phyloP scores from a whole-genome alignment of 2,113 vertebrate genomes.

The Tamias sibiricus region DNA sequence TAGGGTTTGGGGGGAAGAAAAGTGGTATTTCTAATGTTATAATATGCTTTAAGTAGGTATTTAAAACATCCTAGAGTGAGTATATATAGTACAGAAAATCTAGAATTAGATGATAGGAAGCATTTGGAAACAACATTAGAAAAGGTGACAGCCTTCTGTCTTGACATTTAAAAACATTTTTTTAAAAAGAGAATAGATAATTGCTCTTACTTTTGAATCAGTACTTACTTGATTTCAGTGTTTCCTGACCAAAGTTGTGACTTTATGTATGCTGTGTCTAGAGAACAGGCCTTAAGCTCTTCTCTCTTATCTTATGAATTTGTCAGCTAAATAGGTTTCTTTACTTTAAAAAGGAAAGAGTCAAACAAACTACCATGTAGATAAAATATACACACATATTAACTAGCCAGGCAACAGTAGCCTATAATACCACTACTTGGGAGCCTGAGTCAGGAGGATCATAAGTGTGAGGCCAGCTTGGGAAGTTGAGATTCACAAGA shows the following conservation, averaged over 20 bases:
- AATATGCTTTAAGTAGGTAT: not conserved
- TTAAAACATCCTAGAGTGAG: not conserved
- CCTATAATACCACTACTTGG: no score
- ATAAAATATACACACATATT: not conserved
- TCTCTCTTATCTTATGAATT: not conserved
- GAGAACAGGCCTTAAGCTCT: not conserved
- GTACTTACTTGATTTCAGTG: not conserved
- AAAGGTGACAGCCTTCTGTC: not conserved
- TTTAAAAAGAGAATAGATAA: constrained; percentile 47
- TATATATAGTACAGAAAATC: not conserved
- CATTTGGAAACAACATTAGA: not conserved
- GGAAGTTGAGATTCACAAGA: no score
- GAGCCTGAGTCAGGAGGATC: no score
- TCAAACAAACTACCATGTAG: not conserved
- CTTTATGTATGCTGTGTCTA: not conserved
- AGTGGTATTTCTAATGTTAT: not conserved
- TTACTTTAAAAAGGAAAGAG: not conserved
- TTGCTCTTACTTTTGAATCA: not conserved
- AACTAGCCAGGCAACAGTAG: no score
- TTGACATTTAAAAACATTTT: not conserved
- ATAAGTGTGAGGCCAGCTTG: no score
- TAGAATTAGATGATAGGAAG: not conserved
- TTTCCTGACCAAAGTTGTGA: not conserved
- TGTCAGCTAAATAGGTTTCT: constrained; percentile 13
- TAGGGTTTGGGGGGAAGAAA: not conserved